Percentiles rank a stretch among this genome's conserved stretches.
Conservation (phyloP, 2,888 invertebrate genomes). For the Parnassius apollo region DNA sequence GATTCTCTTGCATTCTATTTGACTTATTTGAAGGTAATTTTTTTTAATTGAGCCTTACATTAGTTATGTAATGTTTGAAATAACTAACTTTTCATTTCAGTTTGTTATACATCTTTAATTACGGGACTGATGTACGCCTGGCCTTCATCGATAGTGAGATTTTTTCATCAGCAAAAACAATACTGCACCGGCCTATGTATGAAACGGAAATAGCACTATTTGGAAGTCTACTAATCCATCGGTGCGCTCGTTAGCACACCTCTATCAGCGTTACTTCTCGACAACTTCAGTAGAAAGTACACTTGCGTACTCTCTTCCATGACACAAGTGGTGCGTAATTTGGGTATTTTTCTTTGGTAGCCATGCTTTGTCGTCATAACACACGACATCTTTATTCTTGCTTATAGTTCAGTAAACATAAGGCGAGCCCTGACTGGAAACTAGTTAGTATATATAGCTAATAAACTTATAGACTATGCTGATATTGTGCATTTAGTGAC, state of each 20-base stretch:
- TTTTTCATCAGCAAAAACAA: conserved; percentile 37
- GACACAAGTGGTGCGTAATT: conserved; percentile 32
- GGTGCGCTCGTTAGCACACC: conserved; percentile 37
- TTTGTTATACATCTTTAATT: conserved; percentile 33
- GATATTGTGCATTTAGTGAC: no score
- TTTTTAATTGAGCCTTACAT: no score
- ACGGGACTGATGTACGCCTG: conserved; percentile 36
- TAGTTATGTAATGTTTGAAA: no score
- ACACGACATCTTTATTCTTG: no score
- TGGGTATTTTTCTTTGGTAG: no score
- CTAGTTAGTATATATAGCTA: no score
- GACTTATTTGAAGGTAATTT: no score
- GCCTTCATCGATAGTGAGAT: conserved; percentile 38
- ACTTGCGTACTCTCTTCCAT: conserved; percentile 32
- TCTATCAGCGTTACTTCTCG: conserved; percentile 33
- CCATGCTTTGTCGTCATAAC: no score
- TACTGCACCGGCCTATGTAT: conserved; percentile 37
- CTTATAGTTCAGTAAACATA: no score
- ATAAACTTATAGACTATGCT: no score
- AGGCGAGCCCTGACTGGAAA: no score
- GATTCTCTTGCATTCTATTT: no score
- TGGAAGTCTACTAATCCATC: conserved; percentile 36
- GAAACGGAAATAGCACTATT: conserved; percentile 36
- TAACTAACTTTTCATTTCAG: conserved; percentile 26
- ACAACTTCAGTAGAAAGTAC: conserved; percentile 37